Conservation (phyloP, 2,113 vertebrate species). For the Erythrocercus mccallii region DNA sequence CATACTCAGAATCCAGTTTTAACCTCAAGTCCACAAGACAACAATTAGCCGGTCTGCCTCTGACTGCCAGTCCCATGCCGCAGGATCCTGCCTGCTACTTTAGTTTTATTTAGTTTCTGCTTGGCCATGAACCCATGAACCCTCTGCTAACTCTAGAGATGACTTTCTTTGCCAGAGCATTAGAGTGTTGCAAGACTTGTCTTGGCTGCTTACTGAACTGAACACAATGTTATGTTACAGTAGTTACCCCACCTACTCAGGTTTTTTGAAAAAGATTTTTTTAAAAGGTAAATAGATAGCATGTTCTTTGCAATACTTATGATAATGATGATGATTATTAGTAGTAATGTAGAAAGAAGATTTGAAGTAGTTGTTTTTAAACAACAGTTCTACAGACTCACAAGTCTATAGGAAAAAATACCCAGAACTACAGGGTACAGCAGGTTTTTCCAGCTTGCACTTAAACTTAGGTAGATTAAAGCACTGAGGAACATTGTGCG, state of each 20-base stretch:
- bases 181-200: not conserved
- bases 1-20: not conserved
- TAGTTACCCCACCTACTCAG: not conserved
- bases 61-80: not conserved
- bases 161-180: not conserved
- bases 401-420: not conserved
- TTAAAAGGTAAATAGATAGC: not conserved
- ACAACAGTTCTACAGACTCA: not conserved
- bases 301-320: not conserved
- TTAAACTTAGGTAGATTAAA: not conserved
- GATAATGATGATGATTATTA: not conserved
- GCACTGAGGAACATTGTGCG: not conserved
- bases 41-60: not conserved
- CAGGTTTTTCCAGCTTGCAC: not conserved
- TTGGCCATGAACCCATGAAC: not conserved
- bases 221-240: not conserved
- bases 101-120: not conserved
- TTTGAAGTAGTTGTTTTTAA: not conserved
- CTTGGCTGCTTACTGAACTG: not conserved
- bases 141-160: not conserved
- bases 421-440: not conserved
- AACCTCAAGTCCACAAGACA: not conserved
- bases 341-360: not conserved
- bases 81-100: not conserved
- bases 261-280: not conserved